Conservation (phyloP, 2,888 invertebrate genomes). For the Candidula unifasciata region DNA sequence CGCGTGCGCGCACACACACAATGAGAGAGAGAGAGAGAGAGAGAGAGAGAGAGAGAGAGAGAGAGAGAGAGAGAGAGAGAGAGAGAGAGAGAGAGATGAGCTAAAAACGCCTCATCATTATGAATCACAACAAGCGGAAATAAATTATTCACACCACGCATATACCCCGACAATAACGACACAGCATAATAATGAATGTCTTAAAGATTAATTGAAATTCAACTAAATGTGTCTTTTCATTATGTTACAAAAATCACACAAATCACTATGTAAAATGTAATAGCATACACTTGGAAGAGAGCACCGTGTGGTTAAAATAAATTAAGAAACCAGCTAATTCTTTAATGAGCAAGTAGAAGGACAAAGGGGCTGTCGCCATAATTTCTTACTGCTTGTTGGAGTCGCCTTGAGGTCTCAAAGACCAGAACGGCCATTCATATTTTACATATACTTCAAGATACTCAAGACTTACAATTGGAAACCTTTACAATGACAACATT, state of each 20-base stretch:
- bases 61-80: conserved; percentile 20
- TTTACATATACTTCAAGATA: neutral
- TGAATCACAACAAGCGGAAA: no score
- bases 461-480: neutral
- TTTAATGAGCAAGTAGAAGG: conserved; percentile 5
- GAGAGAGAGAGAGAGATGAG: neutral
- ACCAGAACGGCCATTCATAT: neutral
- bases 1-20: no score
- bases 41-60: conserved; percentile 21
- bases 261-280: no score
- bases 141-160: no score
- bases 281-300: neutral
- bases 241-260: no score
- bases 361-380: neutral
- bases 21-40: conserved; percentile 15
- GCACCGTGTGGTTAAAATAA: neutral
- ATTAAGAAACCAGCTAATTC: neutral
- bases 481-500: neutral
- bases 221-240: no score
- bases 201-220: no score
- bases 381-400: neutral
- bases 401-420: neutral
- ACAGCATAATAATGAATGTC: no score
- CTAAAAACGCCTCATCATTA: no score
- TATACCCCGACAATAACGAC: no score